Evolutionary conservation across 2,888 invertebrate genomes (phyloP).

Genomic region (Galerucella nymphaeae): DNA sequence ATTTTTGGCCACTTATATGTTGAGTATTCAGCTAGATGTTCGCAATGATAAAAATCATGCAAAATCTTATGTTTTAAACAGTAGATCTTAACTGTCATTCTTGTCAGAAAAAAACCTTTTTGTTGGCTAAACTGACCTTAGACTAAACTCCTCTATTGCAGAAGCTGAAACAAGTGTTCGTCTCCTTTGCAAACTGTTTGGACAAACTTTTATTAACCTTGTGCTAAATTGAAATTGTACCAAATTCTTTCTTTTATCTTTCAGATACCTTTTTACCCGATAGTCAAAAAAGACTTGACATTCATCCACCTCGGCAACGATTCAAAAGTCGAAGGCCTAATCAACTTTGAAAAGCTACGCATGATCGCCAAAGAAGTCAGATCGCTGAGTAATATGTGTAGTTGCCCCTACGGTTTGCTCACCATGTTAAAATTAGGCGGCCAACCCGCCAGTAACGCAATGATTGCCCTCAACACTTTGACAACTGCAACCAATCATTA

Average conservation of each 20-base stretch:
- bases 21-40: too few relatives aligned
- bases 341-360: constrained; percentile 97
- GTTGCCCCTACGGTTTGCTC: constrained; percentile 89
- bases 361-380: constrained; percentile 98
- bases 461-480: constrained; percentile 89
- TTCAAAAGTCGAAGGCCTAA: constrained; percentile 85
- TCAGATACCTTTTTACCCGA: constrained; percentile 88
- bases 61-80: too few relatives aligned
- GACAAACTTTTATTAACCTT: not conserved
- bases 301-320: constrained; percentile 98
- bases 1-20: too few relatives aligned
- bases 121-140: too few relatives aligned
- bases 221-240: not conserved
- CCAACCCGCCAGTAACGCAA: constrained; percentile 87
- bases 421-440: constrained; percentile 88
- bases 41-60: too few relatives aligned
- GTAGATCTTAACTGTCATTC: too few relatives aligned
- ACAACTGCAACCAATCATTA: constrained; percentile 77
- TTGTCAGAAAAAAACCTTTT: too few relatives aligned
- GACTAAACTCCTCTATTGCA: too few relatives aligned
- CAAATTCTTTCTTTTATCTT: constrained; percentile 32
- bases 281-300: constrained; percentile 94
- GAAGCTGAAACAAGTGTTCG: too few relatives aligned
- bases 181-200: not conserved
- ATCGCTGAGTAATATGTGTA: constrained; percentile 92